Conservation (phyloP, 2,888 invertebrate species). For the Netelia virgata region DNA sequence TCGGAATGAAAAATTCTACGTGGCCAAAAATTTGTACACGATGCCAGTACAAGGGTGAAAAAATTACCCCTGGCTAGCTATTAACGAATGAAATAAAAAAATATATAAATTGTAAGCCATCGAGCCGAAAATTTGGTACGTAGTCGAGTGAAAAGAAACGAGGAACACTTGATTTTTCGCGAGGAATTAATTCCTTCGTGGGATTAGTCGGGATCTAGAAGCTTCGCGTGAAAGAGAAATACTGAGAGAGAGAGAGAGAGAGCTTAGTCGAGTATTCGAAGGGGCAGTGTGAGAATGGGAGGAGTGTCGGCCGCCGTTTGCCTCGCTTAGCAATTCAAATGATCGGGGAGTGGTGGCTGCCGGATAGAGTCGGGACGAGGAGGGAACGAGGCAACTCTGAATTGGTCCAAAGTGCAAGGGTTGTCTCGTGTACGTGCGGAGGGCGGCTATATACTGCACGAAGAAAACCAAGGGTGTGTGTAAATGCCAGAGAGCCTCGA, state of each 20-base stretch:
- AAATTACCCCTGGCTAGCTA: background rate
- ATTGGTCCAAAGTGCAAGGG: conserved; percentile 61
- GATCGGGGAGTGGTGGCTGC: conserved; percentile 25
- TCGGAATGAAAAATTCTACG: background rate
- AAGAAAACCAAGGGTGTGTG: background rate
- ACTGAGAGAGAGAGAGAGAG: background rate
- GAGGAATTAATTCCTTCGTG: conserved; percentile 36
- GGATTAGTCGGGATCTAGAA: conserved; percentile 35
- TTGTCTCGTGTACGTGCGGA: conserved; percentile 18
- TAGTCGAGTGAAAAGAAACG: background rate
- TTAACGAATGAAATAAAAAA: conserved; percentile 11
- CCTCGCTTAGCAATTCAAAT: conserved; percentile 66
- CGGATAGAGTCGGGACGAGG: conserved; percentile 17
- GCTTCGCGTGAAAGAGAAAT: background rate
- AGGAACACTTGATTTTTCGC: conserved; percentile 38
- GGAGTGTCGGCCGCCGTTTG: conserved; percentile 41
- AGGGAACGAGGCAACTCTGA: conserved; percentile 30
- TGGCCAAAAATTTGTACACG: background rate
- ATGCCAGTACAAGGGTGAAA: background rate
- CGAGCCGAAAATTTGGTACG: background rate
- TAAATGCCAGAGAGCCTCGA: conserved; percentile 26
- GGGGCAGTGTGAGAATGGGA: conserved; percentile 16
- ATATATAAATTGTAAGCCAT: background rate
- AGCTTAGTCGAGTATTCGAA: conserved; percentile 31
- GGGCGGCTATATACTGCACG: background rate